These are phyloP conservation scores for Epicampocera succincta DNA, from an alignment of 2,888 invertebrate species.

Conservation along the genomic window DNA sequence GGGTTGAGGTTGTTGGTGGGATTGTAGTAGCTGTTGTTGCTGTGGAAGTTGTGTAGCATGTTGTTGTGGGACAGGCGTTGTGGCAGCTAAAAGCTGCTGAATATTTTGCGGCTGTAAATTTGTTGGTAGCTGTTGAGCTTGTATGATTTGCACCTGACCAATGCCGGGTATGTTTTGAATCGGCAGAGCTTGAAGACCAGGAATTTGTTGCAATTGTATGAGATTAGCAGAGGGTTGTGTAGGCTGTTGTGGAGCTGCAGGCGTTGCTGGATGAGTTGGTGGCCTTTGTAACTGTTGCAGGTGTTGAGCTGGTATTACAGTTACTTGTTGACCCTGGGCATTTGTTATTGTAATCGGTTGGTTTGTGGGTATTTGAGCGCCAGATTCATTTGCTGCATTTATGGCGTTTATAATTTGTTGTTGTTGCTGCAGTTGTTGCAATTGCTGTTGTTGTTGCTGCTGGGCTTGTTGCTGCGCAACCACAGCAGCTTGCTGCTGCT, in stretches of 20 bases:
- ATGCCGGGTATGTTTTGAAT: constrained; percentile 90
- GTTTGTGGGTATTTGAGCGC: constrained; percentile 80
- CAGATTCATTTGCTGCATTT: constrained; percentile 75
- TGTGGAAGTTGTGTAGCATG: constrained; percentile 73
- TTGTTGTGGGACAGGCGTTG: constrained; percentile 71
- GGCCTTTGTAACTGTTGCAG: constrained; percentile 81
- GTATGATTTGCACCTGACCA: constrained; percentile 88
- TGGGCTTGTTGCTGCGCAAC: constrained; percentile 67
- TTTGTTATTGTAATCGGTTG: constrained; percentile 88
- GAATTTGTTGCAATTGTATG: constrained; percentile 79
- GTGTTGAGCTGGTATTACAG: constrained; percentile 89
- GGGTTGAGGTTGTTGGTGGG: constrained; percentile 68
- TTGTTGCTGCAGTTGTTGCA: constrained; percentile 74
- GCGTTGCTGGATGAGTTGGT: constrained; percentile 50
- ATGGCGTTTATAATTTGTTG: constrained; percentile 78
- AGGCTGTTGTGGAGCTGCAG: constrained; percentile 68
- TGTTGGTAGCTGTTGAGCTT: constrained; percentile 81
- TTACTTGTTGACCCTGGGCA: constrained; percentile 90
- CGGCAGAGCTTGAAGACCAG: constrained; percentile 85
- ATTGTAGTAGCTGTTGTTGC: constrained; percentile 71
- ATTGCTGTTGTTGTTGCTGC: constrained; percentile 69
- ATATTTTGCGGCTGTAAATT: constrained; percentile 77
- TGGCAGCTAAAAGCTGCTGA: constrained; percentile 75
- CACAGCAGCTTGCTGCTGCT: constrained; percentile 69
- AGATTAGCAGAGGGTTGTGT: constrained; percentile 72